Evolutionary conservation across 2,797 vertebrate species (phyloP), one percentile per base, ranked within the genome.

Genomic region (Hydrocynus forskahlii): DNA sequence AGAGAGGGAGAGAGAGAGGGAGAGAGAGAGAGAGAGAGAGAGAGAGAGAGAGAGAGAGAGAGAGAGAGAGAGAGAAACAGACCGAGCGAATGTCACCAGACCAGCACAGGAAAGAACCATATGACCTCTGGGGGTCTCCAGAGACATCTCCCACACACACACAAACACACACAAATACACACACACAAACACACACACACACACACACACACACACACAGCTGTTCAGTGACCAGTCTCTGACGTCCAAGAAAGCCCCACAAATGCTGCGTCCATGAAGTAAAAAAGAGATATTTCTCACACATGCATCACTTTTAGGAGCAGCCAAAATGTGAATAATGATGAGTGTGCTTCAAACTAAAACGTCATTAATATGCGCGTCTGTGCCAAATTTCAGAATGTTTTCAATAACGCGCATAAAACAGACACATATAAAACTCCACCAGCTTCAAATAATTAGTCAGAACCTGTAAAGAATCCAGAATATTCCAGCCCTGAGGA

Each of bases 11-110:
- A 73, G n/a, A 66, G 35, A 72, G 52, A 79, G 68, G 77, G 40
- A 55, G 62, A 54, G 62, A 50, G 25, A 83, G 76, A 82, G 86
- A 81, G 86, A 79, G 84, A 85, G n/a, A 29, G n/a, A 43, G 50
- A 29, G 16, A 52, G 62, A 66, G n/a, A 57, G 57, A 81, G 19
- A 52, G 60, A 81, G 59, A 54, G 40, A 12, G 21, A 71, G 73
- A 35, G 14, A 68, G 55, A 76, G 79, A 35, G 72, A 67, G n/a
- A 86, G 75, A 7, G 25, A 40, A 7, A 63, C 57, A 84, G 52
- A 60, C 40, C 23, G 43, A 23, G 43, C 14, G 85, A 78, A 83
- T 81, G 77, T 86, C 78, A 66, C 79, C 62, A 76, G 59, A 71
- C 50, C 60, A 75, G 35, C 21, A 78, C 60, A 85, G 75, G 82